These are phyloP conservation scores for Drosophila subobscura DNA, from an alignment of 1,140 invertebrate species.

Conservation along the genomic window DNA sequence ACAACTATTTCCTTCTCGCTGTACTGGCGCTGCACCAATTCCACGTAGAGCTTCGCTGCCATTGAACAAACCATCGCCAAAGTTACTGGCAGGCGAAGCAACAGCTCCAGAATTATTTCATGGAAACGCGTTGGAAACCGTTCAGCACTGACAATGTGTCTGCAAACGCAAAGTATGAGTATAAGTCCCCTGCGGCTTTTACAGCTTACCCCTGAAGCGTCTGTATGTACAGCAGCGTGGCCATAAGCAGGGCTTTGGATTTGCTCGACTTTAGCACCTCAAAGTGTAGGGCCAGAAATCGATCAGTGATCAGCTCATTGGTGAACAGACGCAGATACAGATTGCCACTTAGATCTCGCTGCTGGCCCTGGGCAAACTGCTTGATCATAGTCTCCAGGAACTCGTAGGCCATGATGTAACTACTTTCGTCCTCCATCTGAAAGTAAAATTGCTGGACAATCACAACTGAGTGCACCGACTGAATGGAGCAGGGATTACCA, in stretches of 20 bases:
- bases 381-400: slow-evolving; percentile 42
- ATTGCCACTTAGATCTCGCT: slow-evolving; percentile 8
- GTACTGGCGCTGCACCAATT: slow-evolving; percentile 40
- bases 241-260: slow-evolving; percentile 21
- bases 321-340: slow-evolving; percentile 43
- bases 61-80: neutral
- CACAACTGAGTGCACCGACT: neutral
- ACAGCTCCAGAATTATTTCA: slow-evolving; percentile 40
- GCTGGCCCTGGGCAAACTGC: slow-evolving; percentile 17
- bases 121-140: slow-evolving; percentile 46
- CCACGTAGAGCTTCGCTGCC: slow-evolving; percentile 54
- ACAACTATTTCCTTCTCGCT: slow-evolving; percentile 32
- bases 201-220: slow-evolving; percentile 42
- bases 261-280: slow-evolving; percentile 20
- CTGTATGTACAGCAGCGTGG: slow-evolving; percentile 46
- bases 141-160: slow-evolving; percentile 48
- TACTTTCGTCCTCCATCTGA: slow-evolving; percentile 25
- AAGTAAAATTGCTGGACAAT: neutral
- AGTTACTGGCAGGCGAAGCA: slow-evolving; percentile 19
- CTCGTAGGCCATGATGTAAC: slow-evolving; percentile 32
- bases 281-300: slow-evolving; percentile 50
- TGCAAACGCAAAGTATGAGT: neutral
- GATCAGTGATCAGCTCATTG: slow-evolving; percentile 43
- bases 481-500: slow-evolving; percentile 10
- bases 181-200: too few species aligned